Percentiles rank a stretch among this genome's conserved stretches.
Conservation (phyloP, 2,113 vertebrate species). For the Phoxinus phoxinus region DNA sequence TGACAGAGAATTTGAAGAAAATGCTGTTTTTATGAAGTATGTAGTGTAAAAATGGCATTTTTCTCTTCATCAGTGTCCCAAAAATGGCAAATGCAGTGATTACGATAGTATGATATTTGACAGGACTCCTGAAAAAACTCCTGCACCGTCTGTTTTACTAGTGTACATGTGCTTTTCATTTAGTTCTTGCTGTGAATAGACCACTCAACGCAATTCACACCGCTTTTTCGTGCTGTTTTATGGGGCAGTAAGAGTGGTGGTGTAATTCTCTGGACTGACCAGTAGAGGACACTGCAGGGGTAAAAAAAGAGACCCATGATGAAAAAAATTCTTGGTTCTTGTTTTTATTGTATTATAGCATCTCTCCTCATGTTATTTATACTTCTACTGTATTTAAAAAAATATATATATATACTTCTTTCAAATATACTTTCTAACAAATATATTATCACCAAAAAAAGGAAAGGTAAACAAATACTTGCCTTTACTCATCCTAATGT, state of each 20-base stretch:
- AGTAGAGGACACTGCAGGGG: conserved; percentile 68
- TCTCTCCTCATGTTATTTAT: neutral
- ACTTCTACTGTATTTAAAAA: neutral
- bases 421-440: no score
- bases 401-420: neutral
- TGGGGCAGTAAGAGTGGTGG: neutral
- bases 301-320: neutral
- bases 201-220: neutral
- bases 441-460: neutral
- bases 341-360: neutral
- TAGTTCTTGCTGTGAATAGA: neutral
- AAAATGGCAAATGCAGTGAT: neutral
- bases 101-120: neutral
- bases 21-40: neutral
- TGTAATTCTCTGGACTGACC: conserved; percentile 50
- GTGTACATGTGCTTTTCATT: neutral
- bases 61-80: neutral
- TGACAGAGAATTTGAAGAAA: neutral
- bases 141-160: neutral
- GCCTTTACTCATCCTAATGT: neutral
- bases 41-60: neutral
- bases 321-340: no score
- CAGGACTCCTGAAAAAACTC: neutral
- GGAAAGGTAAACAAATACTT: no score
- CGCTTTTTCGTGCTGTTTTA: neutral